phyloP scores from a whole-genome alignment of 2,888 invertebrate species.

The Phalangium opilio region DNA sequence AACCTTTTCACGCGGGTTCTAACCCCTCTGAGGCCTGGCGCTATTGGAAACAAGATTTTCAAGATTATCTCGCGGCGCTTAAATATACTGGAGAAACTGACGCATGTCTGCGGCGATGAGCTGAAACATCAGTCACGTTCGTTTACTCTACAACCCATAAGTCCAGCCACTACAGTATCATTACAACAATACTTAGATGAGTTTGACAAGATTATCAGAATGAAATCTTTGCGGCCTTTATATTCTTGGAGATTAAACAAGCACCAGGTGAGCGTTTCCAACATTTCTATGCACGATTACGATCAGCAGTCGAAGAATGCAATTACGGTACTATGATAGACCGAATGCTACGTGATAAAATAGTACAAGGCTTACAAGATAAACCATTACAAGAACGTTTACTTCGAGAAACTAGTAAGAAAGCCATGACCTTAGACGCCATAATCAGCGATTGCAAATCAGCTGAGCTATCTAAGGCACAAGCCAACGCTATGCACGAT shows the following conservation, averaged over 20 bases:
- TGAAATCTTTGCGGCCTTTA: conserved; percentile 1
- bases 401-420: conserved; percentile 4
- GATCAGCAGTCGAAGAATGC: conserved; percentile 3
- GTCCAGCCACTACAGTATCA: not conserved
- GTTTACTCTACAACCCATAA: too few species aligned
- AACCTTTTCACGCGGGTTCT: not conserved
- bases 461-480: too few species aligned
- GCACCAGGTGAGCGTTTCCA: not conserved
- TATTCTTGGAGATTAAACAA: not conserved
- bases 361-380: conserved; percentile 6
- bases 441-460: conserved; percentile 3
- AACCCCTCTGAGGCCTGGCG: conserved; percentile 5
- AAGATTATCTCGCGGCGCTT: conserved; percentile 2
- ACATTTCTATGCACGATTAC: not conserved
- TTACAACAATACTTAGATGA: not conserved
- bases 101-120: conserved; percentile 3
- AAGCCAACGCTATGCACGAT: too few species aligned
- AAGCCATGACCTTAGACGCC: not conserved
- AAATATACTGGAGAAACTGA: conserved; percentile 1
- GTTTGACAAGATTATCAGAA: conserved; percentile 1
- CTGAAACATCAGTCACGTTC: not conserved
- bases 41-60: conserved; percentile 6
- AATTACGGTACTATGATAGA: not conserved
- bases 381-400: conserved; percentile 5
- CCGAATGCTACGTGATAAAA: conserved; percentile 5